Evolutionary conservation across 2,888 invertebrate species (phyloP).

Genomic region (Agapetus fuscipes): DNA sequence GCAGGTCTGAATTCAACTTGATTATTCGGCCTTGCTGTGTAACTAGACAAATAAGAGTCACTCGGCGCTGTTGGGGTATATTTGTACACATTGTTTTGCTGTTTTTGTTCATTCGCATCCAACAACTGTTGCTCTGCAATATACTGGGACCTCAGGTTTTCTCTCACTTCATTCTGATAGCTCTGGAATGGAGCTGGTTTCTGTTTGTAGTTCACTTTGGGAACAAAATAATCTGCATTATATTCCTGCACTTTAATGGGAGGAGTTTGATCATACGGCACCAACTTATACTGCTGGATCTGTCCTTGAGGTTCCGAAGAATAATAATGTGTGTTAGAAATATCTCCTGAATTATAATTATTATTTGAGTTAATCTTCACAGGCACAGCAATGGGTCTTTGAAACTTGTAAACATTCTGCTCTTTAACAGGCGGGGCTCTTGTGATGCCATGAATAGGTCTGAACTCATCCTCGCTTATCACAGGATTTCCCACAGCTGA

Average conservation of each 20-base stretch:
- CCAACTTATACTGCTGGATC: slow-evolving; percentile 35
- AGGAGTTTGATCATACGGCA: slow-evolving; percentile 44
- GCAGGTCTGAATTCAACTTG: slow-evolving; percentile 3
- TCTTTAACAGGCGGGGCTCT: slow-evolving; percentile 7
- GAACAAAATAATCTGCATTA: slow-evolving; percentile 16
- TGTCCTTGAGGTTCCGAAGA: slow-evolving; percentile 30
- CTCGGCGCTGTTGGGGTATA: slow-evolving; percentile 6
- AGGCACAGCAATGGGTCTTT: slow-evolving; percentile 16
- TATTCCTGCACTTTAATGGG: slow-evolving; percentile 28
- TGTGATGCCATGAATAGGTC: slow-evolving; percentile 10
- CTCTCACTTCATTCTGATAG: too few relatives aligned
- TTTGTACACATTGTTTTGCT: slow-evolving; percentile 9
- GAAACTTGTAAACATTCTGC: slow-evolving; percentile 9
- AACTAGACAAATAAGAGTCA: not conserved
- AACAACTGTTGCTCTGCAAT: slow-evolving; percentile 6
- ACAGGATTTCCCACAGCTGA: slow-evolving; percentile 4
- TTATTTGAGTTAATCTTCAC: slow-evolving; percentile 23
- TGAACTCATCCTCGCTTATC: slow-evolving; percentile 4
- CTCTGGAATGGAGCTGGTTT: slow-evolving; percentile 12
- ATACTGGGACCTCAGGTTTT: slow-evolving; percentile 5
- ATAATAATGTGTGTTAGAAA: slow-evolving; percentile 34
- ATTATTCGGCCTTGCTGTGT: not conserved
- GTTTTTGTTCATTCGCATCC: slow-evolving; percentile 26
- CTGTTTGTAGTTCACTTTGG: slow-evolving; percentile 12
- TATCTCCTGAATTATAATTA: slow-evolving; percentile 29